phyloP scores from a whole-genome alignment of 2,888 invertebrate species.

The Heliconius charithonia region DNA sequence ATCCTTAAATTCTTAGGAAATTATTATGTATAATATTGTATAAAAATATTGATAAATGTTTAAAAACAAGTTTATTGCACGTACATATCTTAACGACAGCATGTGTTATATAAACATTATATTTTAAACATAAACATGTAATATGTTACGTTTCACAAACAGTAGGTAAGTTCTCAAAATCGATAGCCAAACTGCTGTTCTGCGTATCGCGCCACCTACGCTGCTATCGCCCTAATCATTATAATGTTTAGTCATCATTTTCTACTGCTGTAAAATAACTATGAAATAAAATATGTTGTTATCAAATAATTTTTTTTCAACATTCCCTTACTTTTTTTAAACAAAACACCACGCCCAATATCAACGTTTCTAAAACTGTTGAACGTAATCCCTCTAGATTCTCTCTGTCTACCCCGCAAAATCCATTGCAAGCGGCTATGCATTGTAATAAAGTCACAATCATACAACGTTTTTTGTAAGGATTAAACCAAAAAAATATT shows the following conservation, averaged over 20 bases:
- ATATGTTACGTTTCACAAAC: conserved; percentile 17
- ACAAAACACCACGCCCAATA: neutral
- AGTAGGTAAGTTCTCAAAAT: conserved; percentile 46
- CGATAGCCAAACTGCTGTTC: conserved; percentile 47
- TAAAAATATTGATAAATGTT: neutral
- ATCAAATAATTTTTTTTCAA: too few relatives aligned
- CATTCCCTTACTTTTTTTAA: neutral
- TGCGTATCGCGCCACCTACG: conserved; percentile 42
- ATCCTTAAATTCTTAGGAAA: neutral
- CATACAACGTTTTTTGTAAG: neutral
- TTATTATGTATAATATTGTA: neutral
- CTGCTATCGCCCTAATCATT: conserved; percentile 1
- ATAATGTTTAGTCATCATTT: neutral
- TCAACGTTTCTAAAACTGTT: neutral
- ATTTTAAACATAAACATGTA: neutral
- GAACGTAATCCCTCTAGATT: too few relatives aligned
- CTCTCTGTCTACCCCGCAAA: too few relatives aligned
- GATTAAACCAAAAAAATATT: neutral
- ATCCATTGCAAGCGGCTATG: too few relatives aligned
- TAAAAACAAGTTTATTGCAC: neutral
- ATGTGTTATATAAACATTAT: neutral
- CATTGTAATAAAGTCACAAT: neutral
- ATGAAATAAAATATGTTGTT: neutral
- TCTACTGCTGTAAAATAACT: neutral
- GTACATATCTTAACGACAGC: neutral